Conservation (phyloP, 1,140 invertebrate species). For the Drosophila funebris region DNA sequence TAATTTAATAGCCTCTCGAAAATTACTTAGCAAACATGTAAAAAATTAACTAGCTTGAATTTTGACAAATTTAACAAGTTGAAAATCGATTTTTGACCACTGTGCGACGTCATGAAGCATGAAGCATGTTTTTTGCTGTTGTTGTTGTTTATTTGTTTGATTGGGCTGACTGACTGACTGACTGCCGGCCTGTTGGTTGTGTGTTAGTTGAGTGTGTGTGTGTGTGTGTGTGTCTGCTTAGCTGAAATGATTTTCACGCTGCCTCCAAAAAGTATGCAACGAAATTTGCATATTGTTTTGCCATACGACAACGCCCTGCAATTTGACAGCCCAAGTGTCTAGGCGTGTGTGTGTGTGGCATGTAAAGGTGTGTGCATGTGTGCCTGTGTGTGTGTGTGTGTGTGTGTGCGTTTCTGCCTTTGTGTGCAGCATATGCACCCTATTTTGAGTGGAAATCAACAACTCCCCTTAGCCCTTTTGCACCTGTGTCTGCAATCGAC, state of each 20-base stretch:
- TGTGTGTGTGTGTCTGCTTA: constrained; percentile 53
- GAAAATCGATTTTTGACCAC: background rate
- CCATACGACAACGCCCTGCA: constrained; percentile 47
- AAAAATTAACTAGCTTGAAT: background rate
- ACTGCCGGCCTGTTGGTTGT: constrained; percentile 2
- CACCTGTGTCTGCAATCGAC: constrained; percentile 36
- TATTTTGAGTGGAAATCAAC: constrained; percentile 23
- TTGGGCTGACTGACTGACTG: constrained; percentile 38
- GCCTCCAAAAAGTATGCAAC: constrained; percentile 77
- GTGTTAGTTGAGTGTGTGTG: constrained; percentile 20
- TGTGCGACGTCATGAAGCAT: background rate
- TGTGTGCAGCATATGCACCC: constrained; percentile 8
- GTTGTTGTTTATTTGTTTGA: constrained; percentile 48
- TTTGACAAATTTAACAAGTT: background rate
- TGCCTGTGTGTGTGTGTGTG: background rate
- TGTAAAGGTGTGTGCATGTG: background rate
- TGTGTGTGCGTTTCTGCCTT: constrained; percentile 26
- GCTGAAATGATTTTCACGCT: constrained; percentile 80
- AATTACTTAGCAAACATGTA: too few relatives aligned
- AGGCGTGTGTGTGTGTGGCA: constrained; percentile 2
- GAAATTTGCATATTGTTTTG: constrained; percentile 81
- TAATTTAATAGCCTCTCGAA: too few relatives aligned
- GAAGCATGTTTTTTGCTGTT: background rate
- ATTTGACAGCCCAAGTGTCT: constrained; percentile 38
- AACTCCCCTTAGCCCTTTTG: constrained; percentile 38